Percentiles rank a stretch among this genome's conserved stretches.
These are phyloP conservation scores for Oreochromis aureus DNA, from an alignment of 2,113 vertebrate genomes.

Conservation along the genomic window DNA sequence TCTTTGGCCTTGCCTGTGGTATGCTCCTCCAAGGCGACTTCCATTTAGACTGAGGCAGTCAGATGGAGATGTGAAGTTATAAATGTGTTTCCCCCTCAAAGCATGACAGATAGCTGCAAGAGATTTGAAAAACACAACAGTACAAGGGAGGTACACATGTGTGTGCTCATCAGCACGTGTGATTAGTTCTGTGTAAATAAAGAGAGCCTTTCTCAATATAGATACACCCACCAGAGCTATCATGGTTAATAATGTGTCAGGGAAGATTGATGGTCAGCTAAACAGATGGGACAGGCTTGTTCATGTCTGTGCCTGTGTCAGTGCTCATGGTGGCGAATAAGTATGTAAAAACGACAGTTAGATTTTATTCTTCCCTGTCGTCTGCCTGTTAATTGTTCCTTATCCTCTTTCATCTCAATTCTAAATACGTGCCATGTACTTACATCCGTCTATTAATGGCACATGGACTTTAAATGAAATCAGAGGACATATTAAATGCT, in stretches of 20 bases:
- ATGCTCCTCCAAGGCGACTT: background rate
- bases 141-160: background rate
- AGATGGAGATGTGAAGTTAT: background rate
- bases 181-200: conserved; percentile 24
- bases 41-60: background rate
- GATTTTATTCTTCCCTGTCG: background rate
- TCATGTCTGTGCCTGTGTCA: conserved; percentile 8
- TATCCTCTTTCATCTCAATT: background rate
- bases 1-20: background rate
- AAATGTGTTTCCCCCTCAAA: conserved; percentile 19
- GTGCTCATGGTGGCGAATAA: background rate
- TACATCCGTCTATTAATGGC: background rate
- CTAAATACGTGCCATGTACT: background rate
- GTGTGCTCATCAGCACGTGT: background rate
- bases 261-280: conserved; percentile 62
- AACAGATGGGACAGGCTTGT: conserved; percentile 21
- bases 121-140: conserved; percentile 1
- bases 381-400: background rate
- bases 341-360: background rate
- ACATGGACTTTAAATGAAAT: background rate
- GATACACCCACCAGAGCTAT: conserved; percentile 53
- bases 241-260: conserved; percentile 69
- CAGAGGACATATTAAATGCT: background rate
- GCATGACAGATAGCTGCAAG: conserved; percentile 19
- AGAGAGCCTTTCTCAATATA: conserved; percentile 35